Percentiles rank a stretch among this genome's conserved stretches.
Conservation (phyloP, 1,140 invertebrate species). For the Bombus affinis region DNA sequence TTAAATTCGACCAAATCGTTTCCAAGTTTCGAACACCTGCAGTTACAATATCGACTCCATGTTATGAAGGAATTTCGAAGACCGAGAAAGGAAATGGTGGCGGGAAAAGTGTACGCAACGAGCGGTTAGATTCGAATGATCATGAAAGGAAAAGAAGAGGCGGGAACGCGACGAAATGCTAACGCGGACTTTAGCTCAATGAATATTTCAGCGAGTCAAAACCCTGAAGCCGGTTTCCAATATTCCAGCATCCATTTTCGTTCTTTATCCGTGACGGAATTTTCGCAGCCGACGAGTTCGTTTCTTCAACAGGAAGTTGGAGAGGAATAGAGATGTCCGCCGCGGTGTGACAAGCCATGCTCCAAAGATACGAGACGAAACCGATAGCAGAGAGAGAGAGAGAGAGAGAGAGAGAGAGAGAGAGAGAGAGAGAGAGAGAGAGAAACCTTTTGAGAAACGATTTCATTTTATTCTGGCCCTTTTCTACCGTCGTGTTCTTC, state of each 20-base stretch:
- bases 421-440: neutral
- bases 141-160: constrained; percentile 24
- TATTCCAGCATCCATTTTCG: constrained; percentile 56
- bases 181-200: constrained; percentile 61
- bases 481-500: neutral
- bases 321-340: constrained; percentile 37
- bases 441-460: constrained; percentile 23
- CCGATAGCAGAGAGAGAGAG: neutral
- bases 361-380: constrained; percentile 34
- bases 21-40: neutral
- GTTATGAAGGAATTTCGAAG: neutral
- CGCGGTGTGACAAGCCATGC: constrained; percentile 7
- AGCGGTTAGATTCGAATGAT: constrained; percentile 30
- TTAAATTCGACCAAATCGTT: neutral
- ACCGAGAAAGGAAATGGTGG: neutral
- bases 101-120: neutral
- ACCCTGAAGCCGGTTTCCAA: constrained; percentile 55
- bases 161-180: constrained; percentile 52
- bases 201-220: constrained; percentile 67
- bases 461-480: constrained; percentile 21
- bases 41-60: neutral
- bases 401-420: neutral
- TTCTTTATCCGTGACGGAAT: constrained; percentile 57
- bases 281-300: constrained; percentile 30
- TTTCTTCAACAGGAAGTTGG: constrained; percentile 2